phyloP scores from a whole-genome alignment of 2,888 invertebrate genomes.

The Tenthredo mesomela region DNA sequence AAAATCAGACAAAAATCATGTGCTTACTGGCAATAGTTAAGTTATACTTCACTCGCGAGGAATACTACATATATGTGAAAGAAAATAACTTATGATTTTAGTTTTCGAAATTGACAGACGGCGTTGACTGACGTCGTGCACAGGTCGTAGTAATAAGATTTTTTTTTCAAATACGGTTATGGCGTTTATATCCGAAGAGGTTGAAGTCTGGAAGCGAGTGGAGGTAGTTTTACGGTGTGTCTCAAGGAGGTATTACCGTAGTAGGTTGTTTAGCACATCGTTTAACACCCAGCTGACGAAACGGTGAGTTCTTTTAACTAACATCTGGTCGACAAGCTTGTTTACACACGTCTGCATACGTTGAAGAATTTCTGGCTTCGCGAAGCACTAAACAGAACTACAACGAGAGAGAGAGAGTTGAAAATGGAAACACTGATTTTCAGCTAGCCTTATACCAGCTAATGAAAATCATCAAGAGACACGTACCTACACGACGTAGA shows the following conservation, averaged over 20 bases:
- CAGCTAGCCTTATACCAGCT: neutral
- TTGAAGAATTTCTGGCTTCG: slow-evolving; percentile 14
- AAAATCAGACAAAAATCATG: neutral
- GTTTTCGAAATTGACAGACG: slow-evolving; percentile 1
- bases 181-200: neutral
- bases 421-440: neutral
- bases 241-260: slow-evolving; percentile 21
- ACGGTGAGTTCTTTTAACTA: slow-evolving; percentile 38
- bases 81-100: slow-evolving; percentile 1
- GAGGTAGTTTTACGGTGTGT: slow-evolving; percentile 11
- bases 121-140: slow-evolving; percentile 5
- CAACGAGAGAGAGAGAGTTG: neutral
- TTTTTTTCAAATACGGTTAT: neutral
- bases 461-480: neutral
- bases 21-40: neutral
- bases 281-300: slow-evolving; percentile 42
- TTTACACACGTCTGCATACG: slow-evolving; percentile 19
- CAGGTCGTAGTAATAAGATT: neutral
- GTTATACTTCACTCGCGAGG: neutral
- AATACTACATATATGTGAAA: neutral
- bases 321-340: slow-evolving; percentile 36
- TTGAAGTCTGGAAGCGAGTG: neutral
- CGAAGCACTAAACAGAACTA: neutral
- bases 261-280: slow-evolving; percentile 47
- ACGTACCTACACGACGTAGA: neutral